phyloP scores from a whole-genome alignment of 2,113 vertebrate species.

The Crypturellus undulatus region DNA sequence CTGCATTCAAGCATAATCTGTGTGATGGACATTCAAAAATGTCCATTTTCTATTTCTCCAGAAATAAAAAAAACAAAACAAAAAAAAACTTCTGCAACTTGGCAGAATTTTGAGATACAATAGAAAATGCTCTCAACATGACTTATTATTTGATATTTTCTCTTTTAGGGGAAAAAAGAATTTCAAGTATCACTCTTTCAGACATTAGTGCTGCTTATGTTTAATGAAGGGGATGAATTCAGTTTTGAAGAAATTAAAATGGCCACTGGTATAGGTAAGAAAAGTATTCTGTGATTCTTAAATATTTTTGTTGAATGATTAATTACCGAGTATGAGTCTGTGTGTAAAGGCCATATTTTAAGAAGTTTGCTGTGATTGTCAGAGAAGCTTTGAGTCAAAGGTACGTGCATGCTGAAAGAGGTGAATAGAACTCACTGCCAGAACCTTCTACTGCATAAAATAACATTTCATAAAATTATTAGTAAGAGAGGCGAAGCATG shows the following conservation, averaged over 20 bases:
- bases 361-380: background rate
- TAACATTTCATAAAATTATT: background rate
- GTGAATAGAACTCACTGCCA: background rate
- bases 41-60: background rate
- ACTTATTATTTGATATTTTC: background rate
- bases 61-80: background rate
- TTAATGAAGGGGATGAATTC: conserved; percentile 86
- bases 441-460: background rate
- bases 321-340: background rate
- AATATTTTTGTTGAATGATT: background rate
- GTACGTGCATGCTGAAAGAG: background rate
- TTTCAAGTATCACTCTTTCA: conserved; percentile 86
- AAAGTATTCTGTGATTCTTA: background rate
- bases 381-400: background rate
- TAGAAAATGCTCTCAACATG: background rate
- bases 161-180: conserved; percentile 83
- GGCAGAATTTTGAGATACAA: background rate
- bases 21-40: background rate
- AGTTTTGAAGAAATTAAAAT: conserved; percentile 83
- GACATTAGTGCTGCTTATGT: conserved; percentile 86
- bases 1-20: background rate
- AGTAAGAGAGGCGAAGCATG: background rate
- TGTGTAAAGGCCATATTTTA: background rate
- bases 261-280: conserved; percentile 84
- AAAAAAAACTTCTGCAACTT: background rate